A percentile compares a stretch with the other conserved stretches of the same genome.
Conservation (phyloP, 2,888 invertebrate genomes). For the Parthenolecanium corni region DNA sequence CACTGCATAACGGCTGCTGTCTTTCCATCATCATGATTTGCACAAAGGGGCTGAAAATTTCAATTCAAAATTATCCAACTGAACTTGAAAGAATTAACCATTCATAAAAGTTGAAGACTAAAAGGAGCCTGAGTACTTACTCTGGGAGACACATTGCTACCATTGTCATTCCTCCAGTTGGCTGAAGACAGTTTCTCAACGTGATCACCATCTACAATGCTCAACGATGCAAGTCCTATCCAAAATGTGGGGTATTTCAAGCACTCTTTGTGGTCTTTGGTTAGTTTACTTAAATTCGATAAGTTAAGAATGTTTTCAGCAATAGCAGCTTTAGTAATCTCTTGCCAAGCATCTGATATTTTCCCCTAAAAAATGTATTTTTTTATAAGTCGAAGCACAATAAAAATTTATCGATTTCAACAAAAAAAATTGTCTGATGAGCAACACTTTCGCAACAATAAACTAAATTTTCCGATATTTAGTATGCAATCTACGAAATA, state of each 20-base stretch:
- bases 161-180: constrained; percentile 55
- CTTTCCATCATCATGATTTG: constrained; percentile 91
- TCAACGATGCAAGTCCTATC: constrained; percentile 84
- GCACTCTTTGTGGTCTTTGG: constrained; percentile 64
- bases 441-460: no score
- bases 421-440: no score
- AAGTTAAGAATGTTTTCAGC: constrained; percentile 75
- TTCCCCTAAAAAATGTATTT: constrained; percentile 52
- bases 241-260: constrained; percentile 75
- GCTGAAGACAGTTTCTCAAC: constrained; percentile 69
- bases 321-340: constrained; percentile 74
- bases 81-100: no score
- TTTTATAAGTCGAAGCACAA: no score
- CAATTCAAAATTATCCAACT: background rate
- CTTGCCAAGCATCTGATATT: constrained; percentile 72
- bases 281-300: constrained; percentile 64
- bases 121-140: constrained; percentile 34
- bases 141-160: constrained; percentile 36
- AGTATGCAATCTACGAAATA: no score
- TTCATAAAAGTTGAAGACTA: no score
- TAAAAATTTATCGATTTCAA: no score
- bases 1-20: constrained; percentile 89
- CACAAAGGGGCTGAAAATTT: constrained; percentile 61
- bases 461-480: no score
- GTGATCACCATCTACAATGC: constrained; percentile 83